Conservation (phyloP, 2,113 vertebrate genomes). For the Otocyon megalotis region DNA sequence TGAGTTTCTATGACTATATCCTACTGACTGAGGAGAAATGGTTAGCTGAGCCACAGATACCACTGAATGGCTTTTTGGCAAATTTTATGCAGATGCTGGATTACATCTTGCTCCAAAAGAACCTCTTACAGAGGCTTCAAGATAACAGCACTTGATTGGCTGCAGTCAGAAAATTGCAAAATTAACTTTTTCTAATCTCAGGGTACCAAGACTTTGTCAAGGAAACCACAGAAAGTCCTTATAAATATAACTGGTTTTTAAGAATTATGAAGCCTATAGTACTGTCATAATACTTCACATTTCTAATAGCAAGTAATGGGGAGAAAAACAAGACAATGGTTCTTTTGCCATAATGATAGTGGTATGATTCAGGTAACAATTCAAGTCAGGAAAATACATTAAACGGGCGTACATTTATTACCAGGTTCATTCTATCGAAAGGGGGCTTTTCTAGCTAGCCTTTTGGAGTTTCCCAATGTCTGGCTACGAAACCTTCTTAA, state of each 20-base stretch:
- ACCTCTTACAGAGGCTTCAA: not conserved
- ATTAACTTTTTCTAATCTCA: slow-evolving; percentile 1
- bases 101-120: not conserved
- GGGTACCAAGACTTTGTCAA: slow-evolving; percentile 26
- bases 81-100: not conserved
- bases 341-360: not conserved
- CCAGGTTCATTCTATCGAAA: not conserved
- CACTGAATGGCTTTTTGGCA: not conserved
- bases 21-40: not conserved
- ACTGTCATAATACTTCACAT: not conserved
- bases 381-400: not conserved
- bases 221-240: slow-evolving; percentile 41
- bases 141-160: not conserved
- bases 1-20: not conserved
- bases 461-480: not conserved
- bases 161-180: not conserved
- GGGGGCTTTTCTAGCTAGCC: not conserved
- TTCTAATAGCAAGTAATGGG: slow-evolving; percentile 1
- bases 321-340: not conserved
- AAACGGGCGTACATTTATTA: not conserved
- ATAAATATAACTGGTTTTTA: not conserved
- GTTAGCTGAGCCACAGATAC: not conserved
- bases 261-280: slow-evolving; percentile 9
- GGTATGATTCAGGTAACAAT: not conserved
- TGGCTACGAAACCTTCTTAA: not conserved